These are phyloP conservation scores for Dicaeum eximium DNA, from an alignment of 2,113 vertebrate species.

Conservation along the genomic window DNA sequence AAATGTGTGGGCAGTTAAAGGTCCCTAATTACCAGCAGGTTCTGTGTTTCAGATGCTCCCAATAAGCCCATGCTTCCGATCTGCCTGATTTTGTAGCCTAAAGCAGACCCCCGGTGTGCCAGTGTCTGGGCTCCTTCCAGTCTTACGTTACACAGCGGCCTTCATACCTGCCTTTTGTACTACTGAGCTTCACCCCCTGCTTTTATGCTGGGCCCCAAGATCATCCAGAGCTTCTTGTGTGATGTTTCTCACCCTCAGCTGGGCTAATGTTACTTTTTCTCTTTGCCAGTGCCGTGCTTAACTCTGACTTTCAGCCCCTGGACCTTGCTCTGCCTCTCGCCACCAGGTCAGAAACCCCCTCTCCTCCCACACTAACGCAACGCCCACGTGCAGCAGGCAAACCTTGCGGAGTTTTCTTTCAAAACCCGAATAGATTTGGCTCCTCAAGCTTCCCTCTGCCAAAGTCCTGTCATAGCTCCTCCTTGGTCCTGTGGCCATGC, in stretches of 20 bases:
- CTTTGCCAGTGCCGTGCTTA: not conserved
- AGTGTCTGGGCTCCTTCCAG: constrained; percentile 42
- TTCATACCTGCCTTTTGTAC: not conserved
- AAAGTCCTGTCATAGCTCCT: not conserved
- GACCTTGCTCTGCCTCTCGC: not conserved
- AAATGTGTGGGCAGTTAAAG: constrained; percentile 49
- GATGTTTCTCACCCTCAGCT: not conserved
- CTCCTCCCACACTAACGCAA: fast-evolving
- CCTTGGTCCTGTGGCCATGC: not conserved
- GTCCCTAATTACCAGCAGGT: constrained; percentile 28
- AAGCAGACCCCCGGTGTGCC: constrained; percentile 23
- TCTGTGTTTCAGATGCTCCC: constrained; percentile 54
- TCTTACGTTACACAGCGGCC: not conserved
- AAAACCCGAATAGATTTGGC: not conserved
- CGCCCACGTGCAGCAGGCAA: fast-evolving
- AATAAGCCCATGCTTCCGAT: constrained; percentile 45
- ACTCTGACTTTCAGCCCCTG: not conserved
- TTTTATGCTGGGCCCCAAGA: not conserved
- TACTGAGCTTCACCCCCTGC: not conserved
- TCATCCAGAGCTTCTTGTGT: not conserved
- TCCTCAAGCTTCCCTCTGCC: not conserved
- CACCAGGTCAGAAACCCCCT: not conserved
- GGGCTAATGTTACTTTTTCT: not conserved
- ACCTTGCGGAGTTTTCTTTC: not conserved
- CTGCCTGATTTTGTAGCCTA: constrained; percentile 22